These are phyloP conservation scores for Squalus acanthias DNA, from an alignment of 2,797 vertebrate genomes.

Conservation along the genomic window DNA sequence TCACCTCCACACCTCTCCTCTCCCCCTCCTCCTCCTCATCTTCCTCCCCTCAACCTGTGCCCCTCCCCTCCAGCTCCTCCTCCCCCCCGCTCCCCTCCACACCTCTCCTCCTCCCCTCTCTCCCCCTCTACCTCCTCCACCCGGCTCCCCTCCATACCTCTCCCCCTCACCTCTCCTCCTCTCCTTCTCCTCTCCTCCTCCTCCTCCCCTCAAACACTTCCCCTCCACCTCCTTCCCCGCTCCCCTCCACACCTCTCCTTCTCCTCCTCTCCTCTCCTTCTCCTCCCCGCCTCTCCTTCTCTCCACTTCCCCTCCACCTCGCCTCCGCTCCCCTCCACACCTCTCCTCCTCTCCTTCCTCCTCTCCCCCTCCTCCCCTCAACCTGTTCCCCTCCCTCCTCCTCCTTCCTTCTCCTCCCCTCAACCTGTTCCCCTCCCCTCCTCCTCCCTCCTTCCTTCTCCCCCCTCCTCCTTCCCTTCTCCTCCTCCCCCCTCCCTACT, in stretches of 20 bases:
- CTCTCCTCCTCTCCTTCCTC: no score
- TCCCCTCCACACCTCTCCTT: no score
- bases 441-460: no score
- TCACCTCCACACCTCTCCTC: no score
- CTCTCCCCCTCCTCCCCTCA: no score
- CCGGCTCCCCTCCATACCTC: no score
- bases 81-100: neutral
- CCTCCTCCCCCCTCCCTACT: neutral
- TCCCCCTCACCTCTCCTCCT: neutral
- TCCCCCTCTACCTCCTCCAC: neutral
- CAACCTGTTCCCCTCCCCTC: neutral
- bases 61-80: neutral
- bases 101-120: neutral
- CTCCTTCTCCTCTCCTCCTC: no score
- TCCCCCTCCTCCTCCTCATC: neutral
- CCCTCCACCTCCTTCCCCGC: no score
- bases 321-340: neutral
- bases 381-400: no score
- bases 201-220: no score
- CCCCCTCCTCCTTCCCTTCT: neutral
- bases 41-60: neutral
- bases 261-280: no score
- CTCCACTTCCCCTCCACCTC: neutral
- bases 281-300: no score
- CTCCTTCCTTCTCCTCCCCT: neutral